Base-by-base conservation (phyloP, 2,797 vertebrate genomes). In the Thunnus albacares region DNA sequence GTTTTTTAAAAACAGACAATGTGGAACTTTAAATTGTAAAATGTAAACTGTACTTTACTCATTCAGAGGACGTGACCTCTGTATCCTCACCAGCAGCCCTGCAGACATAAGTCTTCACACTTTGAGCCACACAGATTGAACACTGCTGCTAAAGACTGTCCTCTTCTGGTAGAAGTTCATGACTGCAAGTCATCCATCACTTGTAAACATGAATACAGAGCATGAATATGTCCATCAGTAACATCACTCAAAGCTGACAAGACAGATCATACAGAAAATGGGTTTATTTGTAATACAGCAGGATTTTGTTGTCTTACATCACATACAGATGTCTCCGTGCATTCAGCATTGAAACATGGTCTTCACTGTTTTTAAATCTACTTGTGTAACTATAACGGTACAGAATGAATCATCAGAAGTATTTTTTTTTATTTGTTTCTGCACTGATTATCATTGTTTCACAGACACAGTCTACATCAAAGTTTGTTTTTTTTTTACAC, bases 221-320 rank as follows among this genome's bases (percentile, higher is more conserved):
- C 7, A 17, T n/a, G 10, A 22, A 3, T 11, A 38, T 38, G n/a
- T 51, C 26, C 12, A 63, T 55, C 4, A 82, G 57, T 49, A 62
- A 77, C 47, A 68, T 76, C 2, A 71, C 30, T 78, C 82, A 38
- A 38, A 81, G 59, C 3, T 72, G 43, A 85, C 52, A 60, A 86
- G 59, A 87, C 78, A 28, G 45, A 22, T 71, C 82, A 85, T 93
- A 93, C 86, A 90, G 89, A 94, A 95, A 95, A 91, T 70, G 78
- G 49, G 75, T 94, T 94, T 94, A 94, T 94, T 94, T 74, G 26
- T 78, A 85, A 92, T 88, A 92, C 87, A 92, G 87, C 83, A 89
- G 87, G 77, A 87, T 86, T 80, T 82, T 51, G 43, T 84, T 61
- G 77, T 92, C 79, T 87, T 80, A 85, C 81, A 87, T 92, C 83